Evolutionary conservation across 2,888 invertebrate genomes (phyloP).

Genomic region (Eupithecia subfuscata): DNA sequence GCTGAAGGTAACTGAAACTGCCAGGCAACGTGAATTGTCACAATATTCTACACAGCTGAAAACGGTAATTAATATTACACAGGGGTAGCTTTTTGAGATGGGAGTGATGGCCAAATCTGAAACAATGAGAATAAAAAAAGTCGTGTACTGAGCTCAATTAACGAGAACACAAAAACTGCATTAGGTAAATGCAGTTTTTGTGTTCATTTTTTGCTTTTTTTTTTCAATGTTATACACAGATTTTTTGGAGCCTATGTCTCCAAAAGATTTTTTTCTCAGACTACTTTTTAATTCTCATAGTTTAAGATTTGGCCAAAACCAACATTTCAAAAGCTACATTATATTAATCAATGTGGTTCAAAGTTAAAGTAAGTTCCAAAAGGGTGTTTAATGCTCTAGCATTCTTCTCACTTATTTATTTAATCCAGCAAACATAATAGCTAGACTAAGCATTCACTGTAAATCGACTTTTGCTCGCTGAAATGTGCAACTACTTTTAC

Average conservation of each 20-base stretch:
- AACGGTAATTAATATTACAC: background rate
- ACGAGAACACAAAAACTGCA: too few species aligned
- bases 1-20: conserved; percentile 21
- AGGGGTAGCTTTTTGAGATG: background rate
- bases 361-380: background rate
- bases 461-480: conserved; percentile 13
- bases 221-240: too few species aligned
- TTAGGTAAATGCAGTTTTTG: too few species aligned
- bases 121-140: background rate
- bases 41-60: background rate
- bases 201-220: too few species aligned
- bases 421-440: background rate
- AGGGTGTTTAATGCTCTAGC: background rate
- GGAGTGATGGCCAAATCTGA: background rate
- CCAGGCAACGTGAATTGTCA: background rate
- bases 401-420: background rate
- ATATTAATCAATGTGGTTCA: background rate
- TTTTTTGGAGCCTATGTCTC: too few species aligned
- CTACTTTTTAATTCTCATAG: background rate
- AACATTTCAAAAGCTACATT: background rate
- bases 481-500: background rate
- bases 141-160: too few species aligned
- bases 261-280: background rate
- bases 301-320: background rate
- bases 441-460: conserved; percentile 4